Base-by-base conservation (phyloP, 2,888 invertebrate genomes). In the Anorthoa munda region DNA sequence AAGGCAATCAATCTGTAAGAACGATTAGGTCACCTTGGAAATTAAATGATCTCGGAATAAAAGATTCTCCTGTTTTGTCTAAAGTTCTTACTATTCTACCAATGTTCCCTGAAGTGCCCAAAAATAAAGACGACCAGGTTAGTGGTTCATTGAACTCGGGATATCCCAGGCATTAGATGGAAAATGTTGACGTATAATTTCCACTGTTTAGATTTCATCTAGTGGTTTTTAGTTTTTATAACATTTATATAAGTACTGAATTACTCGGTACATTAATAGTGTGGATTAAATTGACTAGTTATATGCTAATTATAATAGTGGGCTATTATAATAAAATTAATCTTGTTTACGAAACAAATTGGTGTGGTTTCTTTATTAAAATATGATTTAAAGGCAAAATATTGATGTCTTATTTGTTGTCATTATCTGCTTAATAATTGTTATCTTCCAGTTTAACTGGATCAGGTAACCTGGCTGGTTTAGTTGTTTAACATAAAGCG, bases 51-150 rank as follows among this genome's bases (percentile, higher is more conserved):
- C 72, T 90, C 26, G 88, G 88, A 18, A 88, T 91, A 18, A 91
- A 89, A 75, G 79, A 87, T 51, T 76, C 88, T 5, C 71, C 75
- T 45, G 53, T 88, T 4, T 77, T 90, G 68, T 72, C 88, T 1
- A 93, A 91, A 78, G 67, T 90, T 45, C 76, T 93, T 11, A 87
- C 88, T 60, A 88, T 91, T 72, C 83, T 93, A 53, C 94, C 94
- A 5, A 89, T 93, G 88, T 94, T 93, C 67, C 93, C 93, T 21
- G 87, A 89, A 81, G 66, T 90, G n/a, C 89, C 83, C n/a, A 75
- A 66, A 50, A 68, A 73, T 61, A 65, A 61, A 26, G 60, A 50
- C 5, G 31, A 68, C 9, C 56, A 59, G 15, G 18, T 64, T 31
- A 53, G 18, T 1, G 21, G 39, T 13, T 15, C 48, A 4, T 26